Evolutionary conservation across 2,113 vertebrate genomes (phyloP).

Genomic region (Rhipidura dahli): DNA sequence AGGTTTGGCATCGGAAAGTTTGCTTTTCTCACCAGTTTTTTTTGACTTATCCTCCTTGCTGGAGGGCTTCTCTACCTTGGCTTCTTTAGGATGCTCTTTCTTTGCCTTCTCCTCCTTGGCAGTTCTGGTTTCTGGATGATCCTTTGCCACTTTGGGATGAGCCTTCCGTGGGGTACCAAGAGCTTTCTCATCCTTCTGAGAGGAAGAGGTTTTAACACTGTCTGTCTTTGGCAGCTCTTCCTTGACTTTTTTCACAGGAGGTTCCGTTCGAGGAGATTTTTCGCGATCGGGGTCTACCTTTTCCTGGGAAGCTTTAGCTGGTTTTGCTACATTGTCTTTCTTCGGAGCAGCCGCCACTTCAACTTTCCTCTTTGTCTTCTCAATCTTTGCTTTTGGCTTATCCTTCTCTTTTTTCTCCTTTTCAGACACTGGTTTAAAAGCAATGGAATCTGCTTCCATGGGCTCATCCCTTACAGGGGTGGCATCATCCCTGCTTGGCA

Average conservation of each 20-base stretch:
- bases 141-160: conserved; percentile 76
- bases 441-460: conserved; percentile 85
- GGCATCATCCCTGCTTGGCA: conserved; percentile 83
- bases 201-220: conserved; percentile 65
- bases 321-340: conserved; percentile 77
- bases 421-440: conserved; percentile 78
- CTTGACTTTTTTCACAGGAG: conserved; percentile 77
- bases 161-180: conserved; percentile 75
- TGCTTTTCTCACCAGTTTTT: conserved; percentile 76
- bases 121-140: conserved; percentile 76
- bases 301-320: conserved; percentile 77
- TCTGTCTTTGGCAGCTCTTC: conserved; percentile 81
- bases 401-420: conserved; percentile 82
- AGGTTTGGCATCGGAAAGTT: conserved; percentile 73
- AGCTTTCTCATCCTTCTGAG: conserved; percentile 81
- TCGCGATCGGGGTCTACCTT: conserved; percentile 76
- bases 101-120: conserved; percentile 77
- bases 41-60: conserved; percentile 80
- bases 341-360: conserved; percentile 71
- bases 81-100: conserved; percentile 78
- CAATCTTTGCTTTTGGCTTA: conserved; percentile 74
- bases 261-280: conserved; percentile 73
- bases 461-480: conserved; percentile 96
- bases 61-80: conserved; percentile 70
- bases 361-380: conserved; percentile 85